Conservation (phyloP, 2,113 vertebrate genomes). For the Prunella himalayana region DNA sequence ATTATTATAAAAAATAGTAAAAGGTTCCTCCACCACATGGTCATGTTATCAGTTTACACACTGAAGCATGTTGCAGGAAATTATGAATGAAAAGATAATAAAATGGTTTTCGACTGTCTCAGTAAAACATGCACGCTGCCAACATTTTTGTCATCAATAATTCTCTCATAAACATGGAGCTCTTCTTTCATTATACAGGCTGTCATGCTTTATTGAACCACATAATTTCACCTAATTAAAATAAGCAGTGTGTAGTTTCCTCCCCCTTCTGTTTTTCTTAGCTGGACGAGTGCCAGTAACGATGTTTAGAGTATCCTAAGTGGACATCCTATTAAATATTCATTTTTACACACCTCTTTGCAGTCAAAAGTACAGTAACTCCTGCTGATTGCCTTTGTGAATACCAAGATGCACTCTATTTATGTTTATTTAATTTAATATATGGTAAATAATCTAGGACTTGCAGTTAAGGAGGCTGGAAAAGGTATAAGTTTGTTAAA, state of each 20-base stretch:
- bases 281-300: constrained; percentile 58
- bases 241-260: constrained; percentile 57
- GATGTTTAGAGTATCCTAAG: constrained; percentile 53
- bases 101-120: constrained; percentile 20
- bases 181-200: constrained; percentile 63
- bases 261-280: constrained; percentile 27
- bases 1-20: not conserved
- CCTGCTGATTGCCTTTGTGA: constrained; percentile 1
- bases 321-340: constrained; percentile 68
- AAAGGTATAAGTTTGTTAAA: not conserved
- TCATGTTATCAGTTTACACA: constrained; percentile 39
- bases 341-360: constrained; percentile 9
- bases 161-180: constrained; percentile 59
- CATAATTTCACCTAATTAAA: constrained; percentile 76
- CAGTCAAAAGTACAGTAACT: not conserved
- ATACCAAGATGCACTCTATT: constrained; percentile 15
- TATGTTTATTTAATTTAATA: not conserved
- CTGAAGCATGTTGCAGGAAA: constrained; percentile 39
- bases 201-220: constrained; percentile 72
- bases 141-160: constrained; percentile 67
- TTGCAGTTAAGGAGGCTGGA: not conserved
- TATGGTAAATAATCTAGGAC: not conserved
- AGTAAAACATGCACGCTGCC: constrained; percentile 13
- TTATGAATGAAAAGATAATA: constrained; percentile 67
- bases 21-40: not conserved